phyloP scores from a whole-genome alignment of 2,113 vertebrate genomes.

The Phrynosoma blainvillii region DNA sequence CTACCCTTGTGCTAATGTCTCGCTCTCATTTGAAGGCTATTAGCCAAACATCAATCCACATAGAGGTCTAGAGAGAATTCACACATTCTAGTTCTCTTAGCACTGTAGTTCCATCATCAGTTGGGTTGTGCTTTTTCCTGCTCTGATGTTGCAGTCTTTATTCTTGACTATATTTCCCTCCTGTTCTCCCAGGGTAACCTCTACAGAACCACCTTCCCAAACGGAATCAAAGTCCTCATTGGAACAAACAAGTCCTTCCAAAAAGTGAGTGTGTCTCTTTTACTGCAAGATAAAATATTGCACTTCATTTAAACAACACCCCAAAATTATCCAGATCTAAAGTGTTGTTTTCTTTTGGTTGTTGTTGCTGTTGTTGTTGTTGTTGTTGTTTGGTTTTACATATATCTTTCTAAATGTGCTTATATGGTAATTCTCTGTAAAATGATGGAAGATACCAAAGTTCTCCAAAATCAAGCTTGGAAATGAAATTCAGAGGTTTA shows the following conservation, averaged over 20 bases:
- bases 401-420: neutral
- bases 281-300: neutral
- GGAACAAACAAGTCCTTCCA: neutral
- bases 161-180: neutral
- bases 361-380: neutral
- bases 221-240: neutral
- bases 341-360: neutral
- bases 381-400: neutral
- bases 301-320: neutral
- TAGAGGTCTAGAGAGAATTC: neutral
- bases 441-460: neutral
- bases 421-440: neutral
- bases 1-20: no score
- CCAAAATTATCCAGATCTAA: no score
- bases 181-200: neutral
- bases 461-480: neutral
- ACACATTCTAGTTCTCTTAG: neutral
- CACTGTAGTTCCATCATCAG: neutral
- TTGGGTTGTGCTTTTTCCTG: neutral
- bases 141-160: neutral
- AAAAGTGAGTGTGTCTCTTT: neutral
- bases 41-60: no score
- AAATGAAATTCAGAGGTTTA: neutral
- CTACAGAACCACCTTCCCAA: neutral
- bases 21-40: no score